Evolutionary conservation across 2,113 vertebrate species (phyloP).

Genomic region (Gulo gulo): DNA sequence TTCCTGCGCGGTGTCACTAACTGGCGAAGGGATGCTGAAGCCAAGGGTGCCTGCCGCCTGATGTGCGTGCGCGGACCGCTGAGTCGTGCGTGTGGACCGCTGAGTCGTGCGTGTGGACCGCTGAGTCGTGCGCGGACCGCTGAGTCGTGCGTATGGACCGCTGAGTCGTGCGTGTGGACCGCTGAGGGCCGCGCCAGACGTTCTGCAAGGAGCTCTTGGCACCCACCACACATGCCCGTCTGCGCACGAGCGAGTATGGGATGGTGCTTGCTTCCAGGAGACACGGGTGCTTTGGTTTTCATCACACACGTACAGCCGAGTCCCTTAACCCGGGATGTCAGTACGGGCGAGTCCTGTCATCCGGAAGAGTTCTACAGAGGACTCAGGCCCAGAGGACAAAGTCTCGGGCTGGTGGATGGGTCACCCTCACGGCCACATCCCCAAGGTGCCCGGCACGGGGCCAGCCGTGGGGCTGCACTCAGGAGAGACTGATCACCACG

Average conservation of each 20-base stretch:
- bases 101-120: no score
- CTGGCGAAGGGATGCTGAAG: background rate
- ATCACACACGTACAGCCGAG: no score
- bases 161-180: no score
- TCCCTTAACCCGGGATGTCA: background rate
- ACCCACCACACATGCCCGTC: fast-evolving
- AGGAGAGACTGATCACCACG: no score
- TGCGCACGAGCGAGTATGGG: fast-evolving
- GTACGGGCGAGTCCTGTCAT: background rate
- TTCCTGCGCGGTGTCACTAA: background rate
- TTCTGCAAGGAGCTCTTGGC: fast-evolving
- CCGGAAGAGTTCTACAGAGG: no score
- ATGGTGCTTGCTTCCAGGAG: background rate
- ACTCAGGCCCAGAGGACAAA: background rate
- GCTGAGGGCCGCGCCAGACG: fast-evolving
- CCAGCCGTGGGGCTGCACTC: fast-evolving
- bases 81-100: no score
- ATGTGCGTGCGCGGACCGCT: no score
- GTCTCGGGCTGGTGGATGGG: fast-evolving
- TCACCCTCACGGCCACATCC: fast-evolving
- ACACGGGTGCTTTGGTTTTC: background rate
- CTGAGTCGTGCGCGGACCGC: no score
- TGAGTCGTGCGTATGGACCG: background rate
- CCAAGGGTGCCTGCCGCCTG: fast-evolving
- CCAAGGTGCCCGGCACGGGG: background rate